These are phyloP conservation scores for Bubo bubo DNA, from an alignment of 2,113 vertebrate species.

Conservation along the genomic window DNA sequence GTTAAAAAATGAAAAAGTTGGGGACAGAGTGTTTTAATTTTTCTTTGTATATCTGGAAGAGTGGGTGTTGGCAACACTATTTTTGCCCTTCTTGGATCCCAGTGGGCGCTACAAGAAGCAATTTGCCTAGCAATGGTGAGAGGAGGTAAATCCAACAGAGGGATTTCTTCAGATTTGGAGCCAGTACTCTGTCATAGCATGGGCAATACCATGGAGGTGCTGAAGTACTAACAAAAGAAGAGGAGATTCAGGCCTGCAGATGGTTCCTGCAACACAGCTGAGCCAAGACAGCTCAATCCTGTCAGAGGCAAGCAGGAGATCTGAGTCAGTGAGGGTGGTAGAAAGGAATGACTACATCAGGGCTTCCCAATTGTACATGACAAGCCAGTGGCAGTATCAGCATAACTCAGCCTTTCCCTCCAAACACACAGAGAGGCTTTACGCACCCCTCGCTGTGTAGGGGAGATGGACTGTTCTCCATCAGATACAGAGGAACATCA, in stretches of 20 bases:
- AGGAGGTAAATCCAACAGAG: neutral
- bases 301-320: neutral
- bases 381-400: neutral
- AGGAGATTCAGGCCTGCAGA: neutral
- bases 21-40: neutral
- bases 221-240: neutral
- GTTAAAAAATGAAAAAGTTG: neutral
- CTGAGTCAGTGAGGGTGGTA: slow-evolving; percentile 17
- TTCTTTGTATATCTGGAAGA: slow-evolving; percentile 13
- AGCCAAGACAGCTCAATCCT: neutral
- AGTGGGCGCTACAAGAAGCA: neutral
- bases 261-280: neutral
- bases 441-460: neutral
- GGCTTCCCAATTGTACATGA: neutral
- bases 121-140: neutral
- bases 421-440: neutral
- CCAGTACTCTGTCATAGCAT: neutral
- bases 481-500: neutral
- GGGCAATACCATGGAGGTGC: neutral
- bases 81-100: slow-evolving; percentile 1
- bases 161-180: neutral
- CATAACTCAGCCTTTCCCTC: slow-evolving; percentile 4
- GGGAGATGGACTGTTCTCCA: neutral
- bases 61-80: neutral
- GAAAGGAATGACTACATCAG: slow-evolving; percentile 16